These are phyloP conservation scores for Glandiceps talaboti DNA, from an alignment of 53 echinoderm and acorn worm genomes.

Conservation along the genomic window DNA sequence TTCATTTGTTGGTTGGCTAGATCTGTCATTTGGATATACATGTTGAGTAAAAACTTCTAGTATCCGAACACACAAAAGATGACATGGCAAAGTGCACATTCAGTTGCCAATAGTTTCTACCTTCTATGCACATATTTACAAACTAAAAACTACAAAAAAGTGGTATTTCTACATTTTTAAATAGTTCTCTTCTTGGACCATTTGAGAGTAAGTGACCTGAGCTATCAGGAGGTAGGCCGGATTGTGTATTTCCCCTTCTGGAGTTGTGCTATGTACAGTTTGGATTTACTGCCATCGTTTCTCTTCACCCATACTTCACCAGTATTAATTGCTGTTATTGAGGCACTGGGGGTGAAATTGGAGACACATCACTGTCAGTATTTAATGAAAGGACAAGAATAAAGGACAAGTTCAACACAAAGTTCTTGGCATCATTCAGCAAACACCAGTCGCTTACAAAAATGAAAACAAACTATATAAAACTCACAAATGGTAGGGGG, in stretches of 20 bases:
- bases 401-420: neutral
- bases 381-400: constrained; percentile 4
- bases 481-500: neutral
- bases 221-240: constrained; percentile 19
- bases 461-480: neutral
- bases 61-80: too few relatives aligned
- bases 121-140: too few relatives aligned
- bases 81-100: too few relatives aligned
- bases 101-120: too few relatives aligned
- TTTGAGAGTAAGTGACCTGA: too few relatives aligned
- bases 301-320: constrained; percentile 87
- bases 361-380: too few relatives aligned
- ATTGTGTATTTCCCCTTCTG: constrained; percentile 92
- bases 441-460: neutral
- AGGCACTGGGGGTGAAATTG: constrained; percentile 53
- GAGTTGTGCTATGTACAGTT: constrained; percentile 74
- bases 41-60: too few relatives aligned
- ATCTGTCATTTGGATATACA: too few relatives aligned
- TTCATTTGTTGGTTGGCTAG: too few relatives aligned
- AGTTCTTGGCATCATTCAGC: neutral
- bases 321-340: constrained; percentile 82
- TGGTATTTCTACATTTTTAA: too few relatives aligned
- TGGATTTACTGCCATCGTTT: constrained; percentile 79
- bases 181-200: too few relatives aligned
- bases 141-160: too few relatives aligned